A percentile compares a stretch with the other conserved stretches of the same genome.
phyloP scores from a whole-genome alignment of 2,888 invertebrate species.

The Cotesia congregata region DNA sequence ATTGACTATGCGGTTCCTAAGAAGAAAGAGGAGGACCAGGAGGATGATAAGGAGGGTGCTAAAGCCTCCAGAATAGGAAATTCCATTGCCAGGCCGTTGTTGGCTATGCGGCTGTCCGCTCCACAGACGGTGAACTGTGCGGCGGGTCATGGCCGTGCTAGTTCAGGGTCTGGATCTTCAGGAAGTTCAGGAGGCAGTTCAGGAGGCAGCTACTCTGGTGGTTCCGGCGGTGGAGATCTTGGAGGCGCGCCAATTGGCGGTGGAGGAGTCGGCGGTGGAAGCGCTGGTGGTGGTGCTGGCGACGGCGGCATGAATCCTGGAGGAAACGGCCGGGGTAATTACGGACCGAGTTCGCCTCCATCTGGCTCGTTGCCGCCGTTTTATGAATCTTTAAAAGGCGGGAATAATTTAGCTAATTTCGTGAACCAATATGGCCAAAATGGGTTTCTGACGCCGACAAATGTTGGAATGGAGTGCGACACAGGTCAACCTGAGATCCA shows the following conservation, averaged over 20 bases:
- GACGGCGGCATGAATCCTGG: conserved; percentile 83
- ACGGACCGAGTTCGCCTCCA: conserved; percentile 89
- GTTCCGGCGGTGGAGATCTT: conserved; percentile 73
- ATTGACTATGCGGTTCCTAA: conserved; percentile 92
- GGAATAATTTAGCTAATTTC: conserved; percentile 79
- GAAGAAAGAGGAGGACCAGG: conserved; percentile 80
- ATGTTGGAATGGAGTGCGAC: conserved; percentile 83
- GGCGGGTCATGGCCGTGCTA: conserved; percentile 81
- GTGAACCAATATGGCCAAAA: conserved; percentile 74
- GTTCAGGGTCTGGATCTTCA: neutral
- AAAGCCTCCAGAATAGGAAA: conserved; percentile 64
- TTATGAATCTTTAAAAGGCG: conserved; percentile 87
- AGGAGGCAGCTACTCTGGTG: conserved; percentile 47
- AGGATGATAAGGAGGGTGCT: conserved; percentile 73
- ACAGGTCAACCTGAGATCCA: conserved; percentile 76
- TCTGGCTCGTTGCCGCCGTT: conserved; percentile 91
- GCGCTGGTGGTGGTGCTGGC: conserved; percentile 74
- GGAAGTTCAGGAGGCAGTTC: conserved; percentile 63
- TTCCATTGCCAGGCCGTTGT: conserved; percentile 64
- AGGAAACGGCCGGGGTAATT: conserved; percentile 85
- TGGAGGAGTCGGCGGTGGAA: conserved; percentile 73
- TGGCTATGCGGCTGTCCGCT: conserved; percentile 65
- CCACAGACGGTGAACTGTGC: conserved; percentile 71
- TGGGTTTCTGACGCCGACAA: conserved; percentile 79
- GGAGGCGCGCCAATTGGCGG: conserved; percentile 73